These are phyloP conservation scores for Hipparchia sbordonii DNA, from an alignment of 2,888 invertebrate genomes.

Conservation along the genomic window DNA sequence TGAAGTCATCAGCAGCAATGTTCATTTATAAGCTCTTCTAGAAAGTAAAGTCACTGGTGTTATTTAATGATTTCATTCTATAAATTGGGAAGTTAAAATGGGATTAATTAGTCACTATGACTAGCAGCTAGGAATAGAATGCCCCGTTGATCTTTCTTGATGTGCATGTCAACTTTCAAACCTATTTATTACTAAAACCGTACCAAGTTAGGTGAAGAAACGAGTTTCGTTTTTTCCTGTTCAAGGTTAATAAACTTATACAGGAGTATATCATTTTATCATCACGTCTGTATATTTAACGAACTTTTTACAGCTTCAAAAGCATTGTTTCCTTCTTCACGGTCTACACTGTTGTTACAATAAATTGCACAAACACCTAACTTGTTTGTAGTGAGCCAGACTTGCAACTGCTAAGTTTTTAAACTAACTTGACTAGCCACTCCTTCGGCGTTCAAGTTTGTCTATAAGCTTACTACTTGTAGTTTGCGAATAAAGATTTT, in stretches of 20 bases:
- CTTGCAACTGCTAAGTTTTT: conserved; percentile 19
- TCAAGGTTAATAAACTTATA: too few species aligned
- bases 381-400: conserved; percentile 23
- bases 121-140: too few species aligned
- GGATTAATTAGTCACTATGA: too few species aligned
- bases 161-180: too few species aligned
- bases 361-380: conserved; percentile 26
- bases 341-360: conserved; percentile 11
- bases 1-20: not conserved
- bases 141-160: too few species aligned
- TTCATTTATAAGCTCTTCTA: too few species aligned
- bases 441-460: conserved; percentile 1
- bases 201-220: too few species aligned
- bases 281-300: not conserved
- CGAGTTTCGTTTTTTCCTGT: too few species aligned
- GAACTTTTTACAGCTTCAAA: not conserved
- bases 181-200: too few species aligned
- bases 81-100: too few species aligned
- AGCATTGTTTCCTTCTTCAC: not conserved
- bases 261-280: not conserved
- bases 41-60: too few species aligned
- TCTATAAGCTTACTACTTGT: conserved; percentile 4
- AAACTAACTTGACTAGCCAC: conserved; percentile 14
- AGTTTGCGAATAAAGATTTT: conserved; percentile 10
- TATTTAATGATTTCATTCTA: too few species aligned